These are phyloP conservation scores for Coenobita brevimanus DNA, from an alignment of 1,140 invertebrate species.

Conservation along the genomic window DNA sequence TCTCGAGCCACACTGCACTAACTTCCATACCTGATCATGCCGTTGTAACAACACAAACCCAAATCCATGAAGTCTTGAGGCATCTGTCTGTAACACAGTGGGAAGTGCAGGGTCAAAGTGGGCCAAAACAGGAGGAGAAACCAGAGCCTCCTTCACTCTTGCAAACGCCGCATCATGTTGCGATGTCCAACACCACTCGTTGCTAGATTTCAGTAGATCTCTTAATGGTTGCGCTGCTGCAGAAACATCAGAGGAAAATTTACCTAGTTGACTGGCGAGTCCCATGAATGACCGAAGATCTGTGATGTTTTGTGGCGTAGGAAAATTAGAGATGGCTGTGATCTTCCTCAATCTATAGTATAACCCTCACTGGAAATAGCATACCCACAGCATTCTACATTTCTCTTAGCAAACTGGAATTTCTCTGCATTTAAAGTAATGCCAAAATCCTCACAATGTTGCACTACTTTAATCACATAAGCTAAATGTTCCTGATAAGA, in stretches of 20 bases:
- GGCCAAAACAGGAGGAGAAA: constrained; percentile 41
- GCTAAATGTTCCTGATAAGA: constrained; percentile 40
- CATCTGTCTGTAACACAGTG: constrained; percentile 54
- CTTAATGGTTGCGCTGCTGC: constrained; percentile 54
- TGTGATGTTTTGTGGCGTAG: constrained; percentile 57
- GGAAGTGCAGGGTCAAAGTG: constrained; percentile 49
- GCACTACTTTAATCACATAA: constrained; percentile 33
- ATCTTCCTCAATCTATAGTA: constrained; percentile 23
- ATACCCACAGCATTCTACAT: constrained; percentile 51
- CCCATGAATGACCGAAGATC: constrained; percentile 65
- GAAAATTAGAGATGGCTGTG: constrained; percentile 30
- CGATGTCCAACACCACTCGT: constrained; percentile 35
- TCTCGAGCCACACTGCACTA: constrained; percentile 11
- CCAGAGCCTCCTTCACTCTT: constrained; percentile 44
- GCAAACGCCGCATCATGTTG: constrained; percentile 63
- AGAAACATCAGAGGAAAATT: constrained; percentile 51
- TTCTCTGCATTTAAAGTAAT: constrained; percentile 55
- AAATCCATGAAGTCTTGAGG: constrained; percentile 50
- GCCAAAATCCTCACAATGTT: constrained; percentile 6
- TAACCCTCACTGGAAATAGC: constrained; percentile 29
- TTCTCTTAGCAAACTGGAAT: constrained; percentile 23
- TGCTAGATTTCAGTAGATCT: constrained; percentile 32
- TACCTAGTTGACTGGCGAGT: constrained; percentile 40
- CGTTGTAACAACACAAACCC: constrained; percentile 63
- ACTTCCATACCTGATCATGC: constrained; percentile 56